Conservation (phyloP, 2,797 vertebrate genomes). For the Synaphobranchus kaupii region DNA sequence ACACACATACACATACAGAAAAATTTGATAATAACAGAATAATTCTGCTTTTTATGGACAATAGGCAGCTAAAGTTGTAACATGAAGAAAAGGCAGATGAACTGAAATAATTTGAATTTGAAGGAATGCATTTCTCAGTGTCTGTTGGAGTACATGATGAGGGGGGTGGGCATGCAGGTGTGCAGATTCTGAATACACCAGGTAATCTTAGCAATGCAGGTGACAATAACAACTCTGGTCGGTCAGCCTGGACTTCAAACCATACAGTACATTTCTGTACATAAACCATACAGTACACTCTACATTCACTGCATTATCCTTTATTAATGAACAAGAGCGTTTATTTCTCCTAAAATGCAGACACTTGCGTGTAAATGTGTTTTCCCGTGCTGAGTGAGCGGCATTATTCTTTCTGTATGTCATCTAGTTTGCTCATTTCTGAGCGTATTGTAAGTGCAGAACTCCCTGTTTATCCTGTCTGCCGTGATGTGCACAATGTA, state of each 20-base stretch:
- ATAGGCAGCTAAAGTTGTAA: not conserved
- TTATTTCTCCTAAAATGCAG: not conserved
- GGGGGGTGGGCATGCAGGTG: no score
- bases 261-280: not conserved
- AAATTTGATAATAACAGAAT: not conserved
- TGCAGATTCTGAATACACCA: not conserved
- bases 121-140: not conserved
- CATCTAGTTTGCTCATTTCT: no score
- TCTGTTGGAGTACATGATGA: not conserved
- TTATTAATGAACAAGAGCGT: not conserved
- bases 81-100: not conserved
- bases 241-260: not conserved
- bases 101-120: constrained; percentile 2
- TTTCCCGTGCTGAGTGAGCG: not conserved
- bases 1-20: not conserved
- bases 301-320: not conserved
- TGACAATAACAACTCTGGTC: not conserved
- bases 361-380: not conserved
- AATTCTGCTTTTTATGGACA: not conserved
- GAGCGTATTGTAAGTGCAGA: not conserved
- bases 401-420: not conserved
- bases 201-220: not conserved
- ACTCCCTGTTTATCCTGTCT: not conserved
- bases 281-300: not conserved
- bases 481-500: not conserved